Evolutionary conservation across 2,888 invertebrate genomes (phyloP), one percentile per base, ranked within the genome.

Genomic region (Ochlodes sylvanus): DNA sequence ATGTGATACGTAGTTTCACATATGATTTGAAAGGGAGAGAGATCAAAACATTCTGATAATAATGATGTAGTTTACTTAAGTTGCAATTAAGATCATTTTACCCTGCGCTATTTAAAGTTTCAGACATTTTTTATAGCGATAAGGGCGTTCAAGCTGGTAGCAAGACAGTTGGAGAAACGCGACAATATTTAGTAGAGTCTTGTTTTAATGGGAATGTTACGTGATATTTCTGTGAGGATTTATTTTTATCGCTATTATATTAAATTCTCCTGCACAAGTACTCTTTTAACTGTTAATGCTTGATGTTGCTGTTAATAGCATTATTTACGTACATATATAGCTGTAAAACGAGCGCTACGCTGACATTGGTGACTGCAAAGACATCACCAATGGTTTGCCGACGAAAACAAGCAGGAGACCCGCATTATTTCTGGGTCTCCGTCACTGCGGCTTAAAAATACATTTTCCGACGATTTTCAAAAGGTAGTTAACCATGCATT

Each of bases 131-230:
- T 67, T 67, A 67, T 41, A 47, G 61, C 67, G 67, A 67, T 67
- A 67, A 67, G 67, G 44, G 12, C 19, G 61, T 67, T 61, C 61
- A 67, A 67, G 67, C 60, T 41, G 60, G 54, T 38, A 61, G 61
- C 61, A 55, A 62, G 67, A 67, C 67, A 68, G 61, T 56, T 68
- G 67, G 55, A 62, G 17, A 62, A 67, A 61, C 62, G 67, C 67
- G 67, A 62, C 55, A 56, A 68, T 68, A 68, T 68, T 68, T 68
- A 68, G 61, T 68, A 44, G 55, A 61, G 55, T 17, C 47, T 68
- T 68, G 47, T 56, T 68, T 66, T 68, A 55, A 62, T 19, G 55
- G 47, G 44, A 56, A n/a, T 17, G 19, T 42, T 58, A 61, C 61
- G 27, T 55, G 21, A 52, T 52, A 64, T 50, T 57, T 47, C 57